Percentiles rank a stretch among this genome's conserved stretches.
phyloP scores from a whole-genome alignment of 2,888 invertebrate species.

The Diarsia rubi region DNA sequence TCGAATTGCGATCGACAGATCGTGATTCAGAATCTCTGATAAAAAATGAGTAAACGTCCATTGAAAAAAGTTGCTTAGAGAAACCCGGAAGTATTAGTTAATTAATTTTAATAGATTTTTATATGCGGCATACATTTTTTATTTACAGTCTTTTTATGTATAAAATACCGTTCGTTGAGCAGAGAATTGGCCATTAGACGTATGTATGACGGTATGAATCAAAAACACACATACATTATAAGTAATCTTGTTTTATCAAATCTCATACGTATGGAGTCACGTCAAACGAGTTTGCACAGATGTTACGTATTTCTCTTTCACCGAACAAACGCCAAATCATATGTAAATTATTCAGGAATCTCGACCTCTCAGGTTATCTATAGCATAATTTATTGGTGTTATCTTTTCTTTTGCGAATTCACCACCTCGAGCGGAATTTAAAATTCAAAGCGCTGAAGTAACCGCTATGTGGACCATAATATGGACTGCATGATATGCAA shows the following conservation, averaged over 20 bases:
- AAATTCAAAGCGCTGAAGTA: slow-evolving; percentile 42
- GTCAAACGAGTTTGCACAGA: slow-evolving; percentile 57
- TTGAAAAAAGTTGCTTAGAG: slow-evolving; percentile 26
- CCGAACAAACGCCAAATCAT: slow-evolving; percentile 55
- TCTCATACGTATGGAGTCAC: slow-evolving; percentile 47
- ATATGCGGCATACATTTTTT: slow-evolving; percentile 6
- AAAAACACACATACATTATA: slow-evolving; percentile 36
- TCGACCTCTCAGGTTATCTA: slow-evolving; percentile 52
- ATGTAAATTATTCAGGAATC: slow-evolving; percentile 67
- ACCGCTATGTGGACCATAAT: slow-evolving; percentile 29
- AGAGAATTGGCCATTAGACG: slow-evolving; percentile 25
- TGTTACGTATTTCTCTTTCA: slow-evolving; percentile 45
- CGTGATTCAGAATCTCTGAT: slow-evolving; percentile 5
- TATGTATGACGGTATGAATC: slow-evolving; percentile 39
- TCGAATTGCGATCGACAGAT: slow-evolving; percentile 32
- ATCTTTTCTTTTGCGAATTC: slow-evolving; percentile 53
- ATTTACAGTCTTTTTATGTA: slow-evolving; percentile 2
- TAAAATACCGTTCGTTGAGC: slow-evolving; percentile 29
- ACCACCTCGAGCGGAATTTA: slow-evolving; percentile 49
- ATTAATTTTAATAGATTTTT: slow-evolving; percentile 37
- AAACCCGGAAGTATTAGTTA: slow-evolving; percentile 35
- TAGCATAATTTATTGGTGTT: slow-evolving; percentile 49
- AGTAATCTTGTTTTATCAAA: slow-evolving; percentile 47
- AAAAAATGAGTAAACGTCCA: slow-evolving; percentile 7
- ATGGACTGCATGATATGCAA: slow-evolving; percentile 1